Conservation (phyloP, 2,113 vertebrate genomes). For the Fulmarus glacialis region DNA sequence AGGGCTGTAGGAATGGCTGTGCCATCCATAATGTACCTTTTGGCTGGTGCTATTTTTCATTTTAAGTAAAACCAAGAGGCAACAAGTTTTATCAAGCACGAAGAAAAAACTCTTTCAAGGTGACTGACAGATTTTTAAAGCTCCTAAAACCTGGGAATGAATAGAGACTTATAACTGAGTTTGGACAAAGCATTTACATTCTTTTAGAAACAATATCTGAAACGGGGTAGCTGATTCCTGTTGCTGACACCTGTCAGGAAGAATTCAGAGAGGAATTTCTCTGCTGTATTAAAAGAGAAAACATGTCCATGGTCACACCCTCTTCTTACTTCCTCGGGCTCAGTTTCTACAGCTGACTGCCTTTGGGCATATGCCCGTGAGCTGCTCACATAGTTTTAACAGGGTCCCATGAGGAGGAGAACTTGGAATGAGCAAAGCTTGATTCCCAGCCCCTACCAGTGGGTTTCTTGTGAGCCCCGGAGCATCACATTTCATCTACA, state of each 20-base stretch:
- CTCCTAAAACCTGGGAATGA: neutral
- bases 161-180: neutral
- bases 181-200: neutral
- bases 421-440: neutral
- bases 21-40: neutral
- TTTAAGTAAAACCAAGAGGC: neutral
- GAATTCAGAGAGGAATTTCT: slow-evolving; percentile 12
- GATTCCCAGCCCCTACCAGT: neutral
- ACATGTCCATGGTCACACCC: neutral
- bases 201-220: neutral
- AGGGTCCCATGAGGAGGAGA: neutral
- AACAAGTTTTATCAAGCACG: neutral
- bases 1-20: neutral
- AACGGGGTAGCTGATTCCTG: neutral
- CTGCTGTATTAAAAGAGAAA: neutral
- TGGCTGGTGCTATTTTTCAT: neutral
- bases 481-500: neutral
- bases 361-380: neutral
- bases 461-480: neutral
- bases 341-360: neutral
- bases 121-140: neutral
- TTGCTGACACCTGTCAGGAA: neutral
- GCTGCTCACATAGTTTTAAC: neutral
- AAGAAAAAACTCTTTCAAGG: neutral
- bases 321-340: neutral